phyloP scores from a whole-genome alignment of 2,888 invertebrate species.

The Caenorhabditis japonica region DNA sequence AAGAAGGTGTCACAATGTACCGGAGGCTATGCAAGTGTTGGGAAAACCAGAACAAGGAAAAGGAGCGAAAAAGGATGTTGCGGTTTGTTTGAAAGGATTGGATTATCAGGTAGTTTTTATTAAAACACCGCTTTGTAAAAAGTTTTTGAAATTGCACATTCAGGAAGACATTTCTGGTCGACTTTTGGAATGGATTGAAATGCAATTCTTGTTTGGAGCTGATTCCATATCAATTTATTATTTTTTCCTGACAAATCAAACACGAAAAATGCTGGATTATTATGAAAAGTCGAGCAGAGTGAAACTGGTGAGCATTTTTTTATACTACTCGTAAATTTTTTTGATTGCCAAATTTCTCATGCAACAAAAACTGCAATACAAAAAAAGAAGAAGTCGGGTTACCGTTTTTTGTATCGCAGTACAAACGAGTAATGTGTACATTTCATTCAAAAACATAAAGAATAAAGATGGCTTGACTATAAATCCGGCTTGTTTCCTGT shows the following conservation, averaged over 20 bases:
- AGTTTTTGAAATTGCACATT: slow-evolving; percentile 16
- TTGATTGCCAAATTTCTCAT: too few relatives aligned
- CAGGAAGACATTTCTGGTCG: slow-evolving; percentile 86
- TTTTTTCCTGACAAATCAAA: slow-evolving; percentile 88
- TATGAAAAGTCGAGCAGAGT: slow-evolving; percentile 80
- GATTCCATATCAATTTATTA: slow-evolving; percentile 84
- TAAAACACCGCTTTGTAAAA: slow-evolving; percentile 11
- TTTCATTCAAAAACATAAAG: too few relatives aligned
- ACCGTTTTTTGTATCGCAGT: too few relatives aligned
- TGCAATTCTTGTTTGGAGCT: slow-evolving; percentile 88
- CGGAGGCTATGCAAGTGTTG: slow-evolving; percentile 42
- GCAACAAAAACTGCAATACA: too few relatives aligned
- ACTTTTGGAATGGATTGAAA: slow-evolving; percentile 93
- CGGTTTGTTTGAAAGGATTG: slow-evolving; percentile 81
- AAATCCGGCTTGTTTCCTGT: too few relatives aligned
- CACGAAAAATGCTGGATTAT: slow-evolving; percentile 84
- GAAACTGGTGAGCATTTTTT: slow-evolving; percentile 71
- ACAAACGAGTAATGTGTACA: too few relatives aligned
- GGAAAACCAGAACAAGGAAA: slow-evolving; percentile 12
- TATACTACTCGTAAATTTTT: neutral
- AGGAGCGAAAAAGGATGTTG: slow-evolving; percentile 49
- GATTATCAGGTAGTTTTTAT: slow-evolving; percentile 82
- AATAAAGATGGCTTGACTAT: too few relatives aligned
- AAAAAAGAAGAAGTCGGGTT: too few relatives aligned
- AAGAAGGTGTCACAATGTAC: slow-evolving; percentile 35